Evolutionary conservation across 2,113 vertebrate species (phyloP), one percentile per base, ranked within the genome.

Genomic region (Nematolebias whitei): DNA sequence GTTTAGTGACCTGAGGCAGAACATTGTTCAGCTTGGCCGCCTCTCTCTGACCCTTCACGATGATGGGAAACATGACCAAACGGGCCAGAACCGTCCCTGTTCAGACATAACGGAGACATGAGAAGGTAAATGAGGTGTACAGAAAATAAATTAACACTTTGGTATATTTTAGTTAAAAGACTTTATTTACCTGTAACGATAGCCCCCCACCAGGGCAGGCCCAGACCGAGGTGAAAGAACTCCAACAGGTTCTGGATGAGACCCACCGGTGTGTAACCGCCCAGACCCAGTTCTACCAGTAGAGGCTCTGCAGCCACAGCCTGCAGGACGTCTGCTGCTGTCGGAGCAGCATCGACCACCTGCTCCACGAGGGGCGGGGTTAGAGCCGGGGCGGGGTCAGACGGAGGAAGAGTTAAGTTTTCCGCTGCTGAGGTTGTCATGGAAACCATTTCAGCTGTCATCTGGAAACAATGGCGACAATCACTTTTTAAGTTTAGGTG

Each of bases 151-250:
- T 9, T 0, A 9, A 62, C 19, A 23, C 20, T 45, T 6, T 29
- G 29, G 40, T 20, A 38, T 6, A 50, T 23, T 7, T 50, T n/a
- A n/a, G 5, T 13, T 24, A 15, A 40, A 54, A 40, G 14, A 45
- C 16, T 41, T 12, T 24, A 14, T 85, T 93, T 79, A 96, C 96
- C 95, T 63, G 78, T 73, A 47, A 94, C 92, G 19, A 97, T 96
- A 71, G 96, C 95, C 0, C 93, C 95, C 95, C 96, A 97, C 96
- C 96, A 97, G 14, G 96, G 96, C 32, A 97, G 74, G 32, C 93
- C 96, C 8, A 95, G 3, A 43, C 92, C 84, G 32, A 96, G 14
- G 50, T 97, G 95, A 39, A 95, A 79, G 68, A 76, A 92, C 86
- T 96, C 95, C 72, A 96, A 73, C 1, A 95, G 11, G 74, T 92